Base-by-base conservation (phyloP, 1,140 invertebrate species). In the Pteromalus puparum region DNA sequence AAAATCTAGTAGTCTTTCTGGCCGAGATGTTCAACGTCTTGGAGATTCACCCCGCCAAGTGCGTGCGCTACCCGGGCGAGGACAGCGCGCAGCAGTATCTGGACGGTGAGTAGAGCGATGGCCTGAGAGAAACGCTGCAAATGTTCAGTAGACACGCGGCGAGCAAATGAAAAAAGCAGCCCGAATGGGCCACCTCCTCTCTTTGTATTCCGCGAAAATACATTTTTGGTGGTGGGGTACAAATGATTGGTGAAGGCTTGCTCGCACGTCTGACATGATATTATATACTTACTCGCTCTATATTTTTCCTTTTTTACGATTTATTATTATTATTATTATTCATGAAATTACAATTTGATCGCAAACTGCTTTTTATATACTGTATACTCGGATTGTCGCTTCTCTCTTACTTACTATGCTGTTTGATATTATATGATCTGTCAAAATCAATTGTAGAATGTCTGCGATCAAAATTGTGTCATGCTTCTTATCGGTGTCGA, bases 1-100 rank as follows among this genome's bases (percentile, higher is more conserved):
- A 97, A 90, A 99, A 99, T 94, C 94, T 99, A 88, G 94, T 99
- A 87, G 97, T 97, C 70, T 97, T 99, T 93, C 93, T 99, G 86
- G 98, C 98, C 81, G 98, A 99, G 92, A 95, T 99, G 86, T 99
- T 99, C 92, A 98, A 98, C 91, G 95, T 98, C 85, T 95, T 99
- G 90, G 99, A 99, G 94, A 97, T 99, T 83, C 97, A 98, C 94
- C 97, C 97, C 9, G 97, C 96, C 13, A 97, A 97, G 90, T 97
- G 97, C 91, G 97, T 98, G 70, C 95, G 96, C 88, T 96, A 97
- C 90, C 96, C 97, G 2, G 96, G 96, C 48, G 94, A 93, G 28
- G 91, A 93, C 30, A 91, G 89, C 74, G 91, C 90, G 30, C 90
- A 90, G 86, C 92, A 91, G 84, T 93, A 91, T 86, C 88, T 92